Evolutionary conservation across 2,888 invertebrate species (phyloP).

Genomic region (Parapristionchus giblindavisi): DNA sequence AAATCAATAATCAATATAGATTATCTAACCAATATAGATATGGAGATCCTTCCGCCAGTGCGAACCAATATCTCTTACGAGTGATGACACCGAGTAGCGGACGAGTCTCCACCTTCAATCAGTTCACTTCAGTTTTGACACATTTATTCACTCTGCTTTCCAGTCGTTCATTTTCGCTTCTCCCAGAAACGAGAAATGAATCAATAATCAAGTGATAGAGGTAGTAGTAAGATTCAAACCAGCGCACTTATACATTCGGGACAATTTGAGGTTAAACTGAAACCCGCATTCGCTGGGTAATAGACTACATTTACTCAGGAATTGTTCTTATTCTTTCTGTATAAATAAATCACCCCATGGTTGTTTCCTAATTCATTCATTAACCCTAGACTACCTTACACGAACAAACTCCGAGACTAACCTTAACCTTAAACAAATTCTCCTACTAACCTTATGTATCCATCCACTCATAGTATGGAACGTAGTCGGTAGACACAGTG

Average conservation of each 20-base stretch:
- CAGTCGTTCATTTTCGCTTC: neutral
- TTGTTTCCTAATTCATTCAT: no score
- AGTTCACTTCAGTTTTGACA: neutral
- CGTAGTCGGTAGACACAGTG: neutral
- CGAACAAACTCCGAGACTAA: no score
- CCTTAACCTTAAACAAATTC: no score
- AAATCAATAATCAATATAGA: neutral
- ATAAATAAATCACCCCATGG: no score
- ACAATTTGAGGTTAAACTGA: no score
- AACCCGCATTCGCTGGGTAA: no score
- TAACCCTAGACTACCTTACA: no score
- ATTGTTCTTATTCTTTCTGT: no score
- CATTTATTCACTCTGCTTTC: neutral
- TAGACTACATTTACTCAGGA: no score
- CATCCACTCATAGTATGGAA: slow-evolving; percentile 35
- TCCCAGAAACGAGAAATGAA: neutral
- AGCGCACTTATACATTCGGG: no score
- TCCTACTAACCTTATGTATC: slow-evolving; percentile 39
- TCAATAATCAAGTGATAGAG: neutral
- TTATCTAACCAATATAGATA: slow-evolving; percentile 63
- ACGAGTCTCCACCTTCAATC: slow-evolving; percentile 50
- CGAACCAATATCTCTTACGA: slow-evolving; percentile 62
- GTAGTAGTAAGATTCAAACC: no score
- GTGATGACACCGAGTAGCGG: slow-evolving; percentile 52
- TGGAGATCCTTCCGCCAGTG: slow-evolving; percentile 58